phyloP scores from a whole-genome alignment of 1,140 invertebrate species.

The Procambarus clarkii region DNA sequence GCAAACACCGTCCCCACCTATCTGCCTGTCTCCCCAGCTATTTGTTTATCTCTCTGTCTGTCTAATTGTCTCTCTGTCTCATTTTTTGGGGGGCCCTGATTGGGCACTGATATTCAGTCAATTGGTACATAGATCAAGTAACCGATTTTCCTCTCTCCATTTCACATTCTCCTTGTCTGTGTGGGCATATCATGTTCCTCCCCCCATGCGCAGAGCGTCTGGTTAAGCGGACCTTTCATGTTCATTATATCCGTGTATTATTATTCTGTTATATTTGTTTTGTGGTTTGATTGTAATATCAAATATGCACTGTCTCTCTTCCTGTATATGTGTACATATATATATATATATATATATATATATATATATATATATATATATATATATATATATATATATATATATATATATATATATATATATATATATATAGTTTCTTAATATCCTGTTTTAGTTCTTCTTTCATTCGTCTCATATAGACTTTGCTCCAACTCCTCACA shows the following conservation, averaged over 20 bases:
- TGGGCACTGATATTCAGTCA: constrained; percentile 25
- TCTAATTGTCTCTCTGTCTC: constrained; percentile 36
- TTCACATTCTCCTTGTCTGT: no score
- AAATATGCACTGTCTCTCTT: no score
- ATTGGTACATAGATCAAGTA: constrained; percentile 54
- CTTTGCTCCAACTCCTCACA: no score
- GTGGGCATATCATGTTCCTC: not conserved
- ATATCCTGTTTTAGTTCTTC: no score
- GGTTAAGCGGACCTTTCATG: no score
- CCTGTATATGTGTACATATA: no score
- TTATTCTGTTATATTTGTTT: no score
- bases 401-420: not conserved
- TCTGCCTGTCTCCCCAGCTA: constrained; percentile 37
- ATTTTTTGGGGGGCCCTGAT: constrained; percentile 30
- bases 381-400: constrained; percentile 14
- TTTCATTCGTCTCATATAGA: no score
- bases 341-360: constrained; percentile 32
- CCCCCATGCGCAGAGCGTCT: no score
- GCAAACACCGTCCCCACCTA: constrained; percentile 40
- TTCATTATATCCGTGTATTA: no score
- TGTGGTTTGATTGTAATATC: no score
- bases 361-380: constrained; percentile 39
- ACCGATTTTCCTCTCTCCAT: constrained; percentile 42
- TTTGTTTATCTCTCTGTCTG: constrained; percentile 47
- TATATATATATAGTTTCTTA: no score